Percentiles rank a stretch among this genome's conserved stretches.
These are phyloP conservation scores for Exocentrus adspersus DNA, from an alignment of 2,888 invertebrate species.

Conservation along the genomic window DNA sequence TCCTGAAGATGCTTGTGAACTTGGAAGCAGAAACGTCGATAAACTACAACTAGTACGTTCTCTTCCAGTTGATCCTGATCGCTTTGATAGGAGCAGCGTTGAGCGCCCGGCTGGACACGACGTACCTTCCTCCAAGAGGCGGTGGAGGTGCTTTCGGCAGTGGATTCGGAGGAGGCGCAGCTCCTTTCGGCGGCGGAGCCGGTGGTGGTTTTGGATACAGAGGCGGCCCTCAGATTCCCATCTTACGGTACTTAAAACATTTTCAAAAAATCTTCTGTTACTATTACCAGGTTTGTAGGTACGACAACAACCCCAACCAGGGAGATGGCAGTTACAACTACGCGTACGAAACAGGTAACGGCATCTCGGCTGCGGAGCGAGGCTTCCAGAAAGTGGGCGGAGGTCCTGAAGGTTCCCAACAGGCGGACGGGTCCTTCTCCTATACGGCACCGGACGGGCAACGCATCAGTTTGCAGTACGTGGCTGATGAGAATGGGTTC, in stretches of 20 bases:
- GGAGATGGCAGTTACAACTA: slow-evolving; percentile 57
- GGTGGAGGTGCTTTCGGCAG: slow-evolving; percentile 62
- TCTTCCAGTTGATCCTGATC: slow-evolving; percentile 63
- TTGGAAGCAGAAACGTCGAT: too few relatives aligned
- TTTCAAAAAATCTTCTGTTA: neutral
- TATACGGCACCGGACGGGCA: slow-evolving; percentile 71
- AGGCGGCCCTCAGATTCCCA: slow-evolving; percentile 56
- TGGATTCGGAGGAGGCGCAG: slow-evolving; percentile 51
- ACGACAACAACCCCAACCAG: slow-evolving; percentile 54
- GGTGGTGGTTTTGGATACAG: slow-evolving; percentile 40
- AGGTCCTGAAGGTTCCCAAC: slow-evolving; percentile 52
- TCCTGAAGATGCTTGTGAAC: too few relatives aligned
- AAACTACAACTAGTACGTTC: too few relatives aligned
- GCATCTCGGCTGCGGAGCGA: slow-evolving; percentile 47
- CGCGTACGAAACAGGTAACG: slow-evolving; percentile 70
- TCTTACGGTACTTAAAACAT: slow-evolving; percentile 45
- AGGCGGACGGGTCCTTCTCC: slow-evolving; percentile 67
- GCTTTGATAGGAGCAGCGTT: slow-evolving; percentile 60
- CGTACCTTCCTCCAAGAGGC: slow-evolving; percentile 69
- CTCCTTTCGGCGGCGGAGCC: slow-evolving; percentile 43
- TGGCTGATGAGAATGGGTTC: slow-evolving; percentile 70
- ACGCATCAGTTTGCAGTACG: slow-evolving; percentile 67
- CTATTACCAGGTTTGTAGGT: slow-evolving; percentile 34
- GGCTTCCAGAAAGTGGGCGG: slow-evolving; percentile 65
- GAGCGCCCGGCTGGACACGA: slow-evolving; percentile 69